These are phyloP conservation scores for Nephotettix cincticeps DNA, from an alignment of 1,140 invertebrate genomes.

Conservation along the genomic window DNA sequence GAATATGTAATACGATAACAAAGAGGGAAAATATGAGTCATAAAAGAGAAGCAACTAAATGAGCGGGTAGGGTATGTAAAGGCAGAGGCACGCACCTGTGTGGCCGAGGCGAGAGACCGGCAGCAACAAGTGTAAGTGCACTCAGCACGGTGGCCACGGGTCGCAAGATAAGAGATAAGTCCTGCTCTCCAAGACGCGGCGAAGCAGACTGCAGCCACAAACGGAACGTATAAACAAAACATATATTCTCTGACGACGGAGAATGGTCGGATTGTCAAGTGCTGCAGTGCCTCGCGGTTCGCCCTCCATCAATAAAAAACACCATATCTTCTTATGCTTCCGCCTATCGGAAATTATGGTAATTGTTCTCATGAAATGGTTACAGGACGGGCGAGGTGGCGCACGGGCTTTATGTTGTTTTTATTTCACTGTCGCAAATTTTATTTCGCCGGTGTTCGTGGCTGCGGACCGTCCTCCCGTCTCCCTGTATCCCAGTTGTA, in stretches of 20 bases:
- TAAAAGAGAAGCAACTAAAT: too few species aligned
- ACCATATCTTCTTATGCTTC: slow-evolving; percentile 14
- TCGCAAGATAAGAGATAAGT: too few species aligned
- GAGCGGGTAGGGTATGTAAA: too few species aligned
- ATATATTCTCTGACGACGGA: not conserved
- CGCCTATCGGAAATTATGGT: slow-evolving; percentile 26
- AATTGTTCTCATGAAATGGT: slow-evolving; percentile 19
- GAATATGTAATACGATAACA: too few species aligned
- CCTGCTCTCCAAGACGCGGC: not conserved
- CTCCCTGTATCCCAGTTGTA: too few species aligned
- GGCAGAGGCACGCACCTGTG: too few species aligned
- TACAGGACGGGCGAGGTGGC: not conserved
- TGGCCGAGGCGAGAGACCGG: too few species aligned
- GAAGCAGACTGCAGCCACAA: slow-evolving; percentile 5
- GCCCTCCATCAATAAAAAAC: slow-evolving; percentile 25
- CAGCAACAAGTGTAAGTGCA: too few species aligned
- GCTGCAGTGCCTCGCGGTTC: slow-evolving; percentile 6
- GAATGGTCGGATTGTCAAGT: slow-evolving; percentile 17
- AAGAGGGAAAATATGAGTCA: too few species aligned
- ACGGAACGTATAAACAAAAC: slow-evolving; percentile 24
- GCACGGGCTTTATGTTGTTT: slow-evolving; percentile 4
- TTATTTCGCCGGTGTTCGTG: not conserved
- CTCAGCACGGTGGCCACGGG: too few species aligned
- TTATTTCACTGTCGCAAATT: slow-evolving; percentile 4
- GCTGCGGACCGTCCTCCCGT: not conserved